Evolutionary conservation across 2,797 vertebrate genomes (phyloP), one percentile per base, ranked within the genome.

Genomic region (Danio kyathit): DNA sequence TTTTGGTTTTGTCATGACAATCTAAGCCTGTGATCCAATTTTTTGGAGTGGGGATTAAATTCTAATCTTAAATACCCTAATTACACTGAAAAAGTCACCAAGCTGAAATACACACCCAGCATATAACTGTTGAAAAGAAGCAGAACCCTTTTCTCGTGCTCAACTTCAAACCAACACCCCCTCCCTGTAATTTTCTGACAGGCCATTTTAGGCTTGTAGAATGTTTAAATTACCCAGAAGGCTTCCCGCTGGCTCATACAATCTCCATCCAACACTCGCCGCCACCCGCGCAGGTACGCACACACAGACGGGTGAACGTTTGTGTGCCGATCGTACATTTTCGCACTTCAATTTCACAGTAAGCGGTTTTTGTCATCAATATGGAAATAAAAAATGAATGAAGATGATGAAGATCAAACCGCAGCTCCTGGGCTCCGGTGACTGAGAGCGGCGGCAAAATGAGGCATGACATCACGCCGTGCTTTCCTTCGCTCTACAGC

Each of bases 1-100:
- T 52, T 11, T 49, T 49, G 44, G 44, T 86, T 76, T 84, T 83
- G 29, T 70, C 29, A n/a, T 56, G 38, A 3, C 40, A 52, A 52
- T 52, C 67, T 6, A 7, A 48, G 40, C 29, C 19, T 40, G 48
- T 38, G 3, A 54, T 70, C 54, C 51, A 21, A 44, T 29, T 29
- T 46, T 46, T 44, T 14, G 12, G 54, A 73, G 54, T 16, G 54
- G 57, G 92, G 91, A 93, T 93, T 92, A 90, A 93, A 92, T 89
- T 91, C 86, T 92, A 92, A 93, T 93, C 92, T 91, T 90, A 92
- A 93, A 89, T 91, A 88, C 88, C 83, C 71, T 87, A 89, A 91
- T 92, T 92, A 91, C 87, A 82, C 85, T 77, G 86, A 67, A 74
- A 80, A 85, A 84, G 83, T 84, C 57, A 69, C 79, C 83, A 86